phyloP scores from a whole-genome alignment of 2,888 invertebrate genomes.

The Tenthredo livida region DNA sequence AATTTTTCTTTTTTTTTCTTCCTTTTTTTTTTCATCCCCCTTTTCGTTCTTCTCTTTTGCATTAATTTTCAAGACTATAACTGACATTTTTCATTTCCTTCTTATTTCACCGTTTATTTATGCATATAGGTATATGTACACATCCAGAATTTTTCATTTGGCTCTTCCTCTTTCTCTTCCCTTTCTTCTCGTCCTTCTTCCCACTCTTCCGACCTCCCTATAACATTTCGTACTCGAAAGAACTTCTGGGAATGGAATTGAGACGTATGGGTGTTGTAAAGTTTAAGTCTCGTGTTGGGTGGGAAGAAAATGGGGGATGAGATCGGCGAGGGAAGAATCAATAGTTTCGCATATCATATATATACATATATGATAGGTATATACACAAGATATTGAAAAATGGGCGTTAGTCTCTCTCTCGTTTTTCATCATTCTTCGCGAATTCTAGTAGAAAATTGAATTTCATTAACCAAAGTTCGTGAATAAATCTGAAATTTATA shows the following conservation, averaged over 20 bases:
- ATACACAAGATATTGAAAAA: background rate
- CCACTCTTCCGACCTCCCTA: background rate
- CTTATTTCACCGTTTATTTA: background rate
- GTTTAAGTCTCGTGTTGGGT: conserved; percentile 60
- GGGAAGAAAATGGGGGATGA: conserved; percentile 50
- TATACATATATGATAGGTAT: no score
- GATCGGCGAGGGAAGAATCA: conserved; percentile 55
- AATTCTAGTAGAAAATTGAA: background rate
- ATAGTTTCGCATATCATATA: conserved; percentile 31
- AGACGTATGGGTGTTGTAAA: conserved; percentile 65
- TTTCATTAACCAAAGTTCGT: background rate
- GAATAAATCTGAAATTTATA: background rate
- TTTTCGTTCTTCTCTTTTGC: conserved; percentile 5
- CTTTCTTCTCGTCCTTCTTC: background rate
- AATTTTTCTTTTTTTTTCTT: background rate
- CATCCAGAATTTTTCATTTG: background rate
- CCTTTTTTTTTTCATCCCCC: background rate
- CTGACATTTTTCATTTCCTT: background rate
- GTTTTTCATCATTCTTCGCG: background rate
- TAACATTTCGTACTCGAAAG: conserved; percentile 46
- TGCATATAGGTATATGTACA: background rate
- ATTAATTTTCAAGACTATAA: conserved; percentile 21
- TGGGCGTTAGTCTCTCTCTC: background rate
- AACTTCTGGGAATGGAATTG: conserved; percentile 65
- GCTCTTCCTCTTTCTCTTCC: background rate